These are phyloP conservation scores for Catostomus latipinnis DNA, from an alignment of 2,797 vertebrate species.

Conservation along the genomic window DNA sequence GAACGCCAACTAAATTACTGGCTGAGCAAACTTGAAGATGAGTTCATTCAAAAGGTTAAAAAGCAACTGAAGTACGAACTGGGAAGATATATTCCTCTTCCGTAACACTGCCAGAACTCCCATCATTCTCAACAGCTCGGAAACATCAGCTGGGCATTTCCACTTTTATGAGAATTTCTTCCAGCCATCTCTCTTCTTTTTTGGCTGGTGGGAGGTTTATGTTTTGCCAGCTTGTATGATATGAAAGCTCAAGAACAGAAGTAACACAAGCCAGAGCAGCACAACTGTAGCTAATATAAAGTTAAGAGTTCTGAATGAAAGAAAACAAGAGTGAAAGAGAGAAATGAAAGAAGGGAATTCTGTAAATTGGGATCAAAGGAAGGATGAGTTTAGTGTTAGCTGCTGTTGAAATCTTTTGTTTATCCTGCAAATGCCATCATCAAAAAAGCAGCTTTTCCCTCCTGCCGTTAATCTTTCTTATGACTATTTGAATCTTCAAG, in stretches of 20 bases:
- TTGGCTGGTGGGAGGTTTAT: conserved; percentile 43
- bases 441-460: conserved; percentile 47
- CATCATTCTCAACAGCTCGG: conserved; percentile 50
- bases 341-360: neutral
- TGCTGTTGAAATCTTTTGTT: conserved; percentile 53
- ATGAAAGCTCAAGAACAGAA: conserved; percentile 26
- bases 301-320: conserved; percentile 24
- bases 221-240: conserved; percentile 50
- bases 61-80: conserved; percentile 40
- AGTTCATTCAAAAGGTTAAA: conserved; percentile 47
- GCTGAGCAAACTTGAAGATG: conserved; percentile 40
- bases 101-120: conserved; percentile 29
- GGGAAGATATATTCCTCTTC: conserved; percentile 20
- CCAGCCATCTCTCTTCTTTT: conserved; percentile 37
- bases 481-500: conserved; percentile 37
- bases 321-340: neutral
- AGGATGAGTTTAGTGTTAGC: conserved; percentile 36
- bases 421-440: conserved; percentile 50
- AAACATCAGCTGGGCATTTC: conserved; percentile 52
- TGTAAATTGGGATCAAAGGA: conserved; percentile 54
- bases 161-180: conserved; percentile 52
- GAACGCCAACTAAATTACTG: conserved; percentile 34
- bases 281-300: conserved; percentile 33
- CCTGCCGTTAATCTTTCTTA: conserved; percentile 39
- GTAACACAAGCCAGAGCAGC: conserved; percentile 44